Base-by-base conservation (phyloP, 1,140 invertebrate species). In the Plodia interpunctella region DNA sequence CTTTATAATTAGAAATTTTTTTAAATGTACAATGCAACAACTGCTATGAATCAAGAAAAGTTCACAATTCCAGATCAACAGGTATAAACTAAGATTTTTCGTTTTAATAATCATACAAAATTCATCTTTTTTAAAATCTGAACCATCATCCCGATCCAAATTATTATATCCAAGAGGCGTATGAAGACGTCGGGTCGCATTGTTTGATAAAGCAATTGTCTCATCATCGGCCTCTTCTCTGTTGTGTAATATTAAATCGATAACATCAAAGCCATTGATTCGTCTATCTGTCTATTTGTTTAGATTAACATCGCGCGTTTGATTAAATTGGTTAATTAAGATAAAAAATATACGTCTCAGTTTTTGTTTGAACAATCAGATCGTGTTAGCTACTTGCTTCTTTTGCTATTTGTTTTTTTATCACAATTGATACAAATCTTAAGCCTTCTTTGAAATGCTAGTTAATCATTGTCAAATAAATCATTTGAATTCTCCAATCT, bases 221-320 rank as follows among this genome's bases (percentile, higher is more conserved):
- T 81, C 70, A 78, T 75, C 76, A 78, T 62, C 58, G 59, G 68
- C 51, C 57, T 68, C 62, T 63, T 66, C 20, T 63, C 70, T 69
- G 70, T 79, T 83, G 67, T 80, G 75, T 80, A 82, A 83, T 69
- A 78, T 77, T 79, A 74, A 68, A 66, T 72, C 56, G 80, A 83
- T 82, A 82, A 70, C 64, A 83, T 86, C 80, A 70, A 21, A 60
- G 57, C 30, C 70, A 74, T 80, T 74, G 70, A 75, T 71, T 80
- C 65, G 66, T 75, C 65, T 63, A 65, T 66, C 63, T 63, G 57
- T 60, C 61, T 63, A 60, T 75, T 72, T 72, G 65, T 70, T 68
- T 66, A 61, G 61, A 63, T 55, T 35, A 60, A 56, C 52, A 66
- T 61, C 65, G 55, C 49, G 68, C 68, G 59, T 64, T 72, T 63